These are phyloP conservation scores for Drosophila flavopinicola DNA, from an alignment of 2,888 invertebrate species.

Conservation along the genomic window DNA sequence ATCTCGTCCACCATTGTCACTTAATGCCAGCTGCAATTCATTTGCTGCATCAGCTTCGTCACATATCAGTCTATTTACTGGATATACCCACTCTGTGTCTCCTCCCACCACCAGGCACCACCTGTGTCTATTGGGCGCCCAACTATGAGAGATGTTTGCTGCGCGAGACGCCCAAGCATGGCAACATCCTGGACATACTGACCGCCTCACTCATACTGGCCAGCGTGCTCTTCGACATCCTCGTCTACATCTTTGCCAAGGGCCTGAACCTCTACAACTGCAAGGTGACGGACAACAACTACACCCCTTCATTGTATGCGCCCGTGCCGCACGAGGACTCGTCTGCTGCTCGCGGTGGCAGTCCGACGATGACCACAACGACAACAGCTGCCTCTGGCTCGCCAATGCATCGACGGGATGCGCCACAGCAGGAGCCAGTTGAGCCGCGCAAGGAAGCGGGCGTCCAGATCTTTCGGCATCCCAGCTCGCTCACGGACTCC, in stretches of 20 bases:
- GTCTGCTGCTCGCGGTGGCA: conserved; percentile 46
- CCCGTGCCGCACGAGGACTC: conserved; percentile 74
- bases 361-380: conserved; percentile 65
- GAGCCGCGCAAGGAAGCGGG: conserved; percentile 45
- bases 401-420: conserved; percentile 57
- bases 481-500: conserved; percentile 79
- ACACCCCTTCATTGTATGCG: conserved; percentile 80
- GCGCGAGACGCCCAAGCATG: conserved; percentile 85
- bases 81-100: not conserved
- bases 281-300: conserved; percentile 84
- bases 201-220: conserved; percentile 84
- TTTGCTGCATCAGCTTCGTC: too few species aligned
- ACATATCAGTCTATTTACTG: not conserved
- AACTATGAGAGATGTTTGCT: conserved; percentile 84
- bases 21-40: too few species aligned
- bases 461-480: conserved; percentile 79
- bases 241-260: conserved; percentile 84
- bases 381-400: conserved; percentile 56
- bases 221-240: conserved; percentile 84
- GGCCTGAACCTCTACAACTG: conserved; percentile 82
- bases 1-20: too few species aligned
- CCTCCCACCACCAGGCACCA: conserved; percentile 76
- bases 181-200: conserved; percentile 85
- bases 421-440: conserved; percentile 18
- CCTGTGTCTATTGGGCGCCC: conserved; percentile 85